Evolutionary conservation across 2,797 vertebrate genomes (phyloP), one percentile per base, ranked within the genome.

Genomic region (Setipinna tenuifilis): DNA sequence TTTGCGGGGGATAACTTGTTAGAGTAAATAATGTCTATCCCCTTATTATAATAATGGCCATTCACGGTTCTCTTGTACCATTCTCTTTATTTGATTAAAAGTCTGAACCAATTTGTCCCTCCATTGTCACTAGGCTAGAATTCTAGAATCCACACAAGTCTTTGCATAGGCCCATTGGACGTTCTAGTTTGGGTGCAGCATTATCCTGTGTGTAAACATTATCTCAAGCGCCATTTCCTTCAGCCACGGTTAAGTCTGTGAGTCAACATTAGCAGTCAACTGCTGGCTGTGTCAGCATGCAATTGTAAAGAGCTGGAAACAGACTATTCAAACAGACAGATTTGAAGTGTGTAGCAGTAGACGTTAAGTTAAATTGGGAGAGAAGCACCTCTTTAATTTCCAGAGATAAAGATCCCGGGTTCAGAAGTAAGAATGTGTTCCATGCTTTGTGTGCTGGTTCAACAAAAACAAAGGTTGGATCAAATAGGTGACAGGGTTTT

Each of bases 171-270:
- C 65, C 58, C 25, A 28, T 84, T 81, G 57, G 48, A 31, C 35
- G 7, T 11, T 12, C 41, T 50, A 58, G 78, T 84, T 71, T 41
- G 81, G 58, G n/a, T 31, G 28, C 7, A 68, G 68, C 65, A 7
- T 81, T 86, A 88, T 86, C 82, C 82, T 68, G 54, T 81, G 83
- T 84, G 84, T 68, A 89, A 87, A 84, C 83, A 85, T 81, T 46
- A 83, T 58, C 59, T 87, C 85, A 58, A 71, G 88, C 9, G 83
- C 65, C 86, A 83, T 88, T 88, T 88, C 86, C 86, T 86, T 61
- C 84, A 87, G 86, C 83, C 84, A 58, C 48, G 17, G 48, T 84
- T 87, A 84, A 89, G 83, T 58, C 81, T 57, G 78, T 35, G 82
- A n/a, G 86, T 87, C 84, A 84, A 81, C 68, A 83, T 41, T 84